Evolutionary conservation across 2,113 vertebrate species (phyloP).

Genomic region (Fregata magnificens): DNA sequence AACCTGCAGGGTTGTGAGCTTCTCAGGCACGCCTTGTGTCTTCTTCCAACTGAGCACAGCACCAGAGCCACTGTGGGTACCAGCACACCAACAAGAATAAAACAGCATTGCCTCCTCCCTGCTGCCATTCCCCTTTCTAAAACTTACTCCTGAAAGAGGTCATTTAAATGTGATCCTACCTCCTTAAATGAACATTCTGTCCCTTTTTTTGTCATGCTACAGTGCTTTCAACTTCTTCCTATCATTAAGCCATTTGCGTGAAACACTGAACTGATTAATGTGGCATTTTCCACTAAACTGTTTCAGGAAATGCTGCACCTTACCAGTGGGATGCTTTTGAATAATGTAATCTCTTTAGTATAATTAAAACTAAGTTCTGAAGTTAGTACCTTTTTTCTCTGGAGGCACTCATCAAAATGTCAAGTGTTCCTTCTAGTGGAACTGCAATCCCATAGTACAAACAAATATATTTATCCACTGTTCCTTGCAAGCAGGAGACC

Average conservation of each 20-base stretch:
- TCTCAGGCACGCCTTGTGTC: fast-evolving
- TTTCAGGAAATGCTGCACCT: slow-evolving; percentile 71
- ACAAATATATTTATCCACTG: slow-evolving; percentile 66
- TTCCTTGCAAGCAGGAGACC: slow-evolving; percentile 41
- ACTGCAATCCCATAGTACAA: slow-evolving; percentile 63
- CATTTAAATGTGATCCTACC: background rate
- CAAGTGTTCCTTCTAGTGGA: slow-evolving; percentile 69
- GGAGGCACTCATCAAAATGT: slow-evolving; percentile 75
- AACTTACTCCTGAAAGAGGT: background rate
- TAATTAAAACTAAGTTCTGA: slow-evolving; percentile 76
- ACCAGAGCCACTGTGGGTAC: background rate
- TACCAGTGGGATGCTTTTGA: slow-evolving; percentile 72
- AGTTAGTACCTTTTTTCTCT: slow-evolving; percentile 71
- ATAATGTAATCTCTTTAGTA: slow-evolving; percentile 73
- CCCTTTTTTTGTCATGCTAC: background rate
- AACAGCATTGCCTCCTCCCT: background rate
- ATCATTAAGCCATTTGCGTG: slow-evolving; percentile 62
- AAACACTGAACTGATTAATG: slow-evolving; percentile 76
- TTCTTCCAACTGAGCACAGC: background rate
- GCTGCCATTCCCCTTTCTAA: background rate
- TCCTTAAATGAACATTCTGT: background rate
- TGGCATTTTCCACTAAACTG: slow-evolving; percentile 73
- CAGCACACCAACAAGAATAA: background rate
- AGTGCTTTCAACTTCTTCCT: slow-evolving; percentile 53
- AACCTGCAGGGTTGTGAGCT: background rate